Percentiles rank a stretch among this genome's conserved stretches.
Evolutionary conservation across 2,113 vertebrate species (phyloP).

Genomic region (Helogale parvula): DNA sequence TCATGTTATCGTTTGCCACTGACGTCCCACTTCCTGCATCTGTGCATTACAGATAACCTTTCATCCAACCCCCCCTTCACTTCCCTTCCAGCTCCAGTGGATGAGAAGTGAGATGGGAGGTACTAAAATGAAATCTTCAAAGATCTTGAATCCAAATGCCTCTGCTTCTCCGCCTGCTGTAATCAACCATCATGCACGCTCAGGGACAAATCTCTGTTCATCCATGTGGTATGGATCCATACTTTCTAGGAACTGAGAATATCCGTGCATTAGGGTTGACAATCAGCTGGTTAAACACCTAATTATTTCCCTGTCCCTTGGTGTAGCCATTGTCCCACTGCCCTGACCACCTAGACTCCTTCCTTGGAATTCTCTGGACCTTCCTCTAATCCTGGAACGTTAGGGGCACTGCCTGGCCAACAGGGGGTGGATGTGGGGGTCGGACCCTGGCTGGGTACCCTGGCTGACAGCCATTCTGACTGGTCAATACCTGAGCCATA

Average conservation of each 20-base stretch:
- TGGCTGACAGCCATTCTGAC: background rate
- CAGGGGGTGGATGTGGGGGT: fast-evolving
- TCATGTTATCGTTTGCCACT: background rate
- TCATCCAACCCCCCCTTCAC: background rate
- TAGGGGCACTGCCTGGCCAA: background rate
- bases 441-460: too few species aligned
- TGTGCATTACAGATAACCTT: background rate
- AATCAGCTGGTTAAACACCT: background rate
- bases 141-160: background rate
- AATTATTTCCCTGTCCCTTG: background rate
- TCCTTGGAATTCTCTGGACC: background rate
- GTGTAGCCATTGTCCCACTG: background rate
- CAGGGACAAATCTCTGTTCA: background rate
- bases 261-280: background rate
- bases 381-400: background rate
- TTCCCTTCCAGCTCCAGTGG: background rate
- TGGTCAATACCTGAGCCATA: background rate
- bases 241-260: background rate
- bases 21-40: background rate
- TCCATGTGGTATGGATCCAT: background rate
- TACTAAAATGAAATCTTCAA: background rate
- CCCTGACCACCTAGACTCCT: background rate
- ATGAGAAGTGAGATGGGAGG: background rate
- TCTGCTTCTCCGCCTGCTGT: background rate
- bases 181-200: background rate